Conservation (phyloP, 2,888 invertebrate genomes). For the Blastobasis lacticolella region DNA sequence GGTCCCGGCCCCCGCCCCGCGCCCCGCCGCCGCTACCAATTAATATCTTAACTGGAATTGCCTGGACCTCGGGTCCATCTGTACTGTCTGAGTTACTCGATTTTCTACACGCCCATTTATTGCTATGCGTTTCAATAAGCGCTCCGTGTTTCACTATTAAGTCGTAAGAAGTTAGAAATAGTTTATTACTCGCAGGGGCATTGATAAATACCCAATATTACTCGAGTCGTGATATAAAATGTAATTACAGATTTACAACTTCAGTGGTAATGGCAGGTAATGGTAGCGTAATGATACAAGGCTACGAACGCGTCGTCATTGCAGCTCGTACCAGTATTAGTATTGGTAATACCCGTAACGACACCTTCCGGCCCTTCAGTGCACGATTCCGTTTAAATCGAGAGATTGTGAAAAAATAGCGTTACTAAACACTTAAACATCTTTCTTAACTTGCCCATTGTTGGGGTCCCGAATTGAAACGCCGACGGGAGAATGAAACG, state of each 20-base stretch:
- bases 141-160: constrained; percentile 35
- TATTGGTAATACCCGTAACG: constrained; percentile 63
- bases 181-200: not conserved
- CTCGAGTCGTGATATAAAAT: constrained; percentile 26
- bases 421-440: constrained; percentile 73
- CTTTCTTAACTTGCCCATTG: constrained; percentile 70
- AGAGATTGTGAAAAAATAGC: constrained; percentile 70
- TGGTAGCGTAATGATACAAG: not conserved
- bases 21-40: constrained; percentile 42
- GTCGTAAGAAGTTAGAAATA: constrained; percentile 14
- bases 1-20: constrained; percentile 35
- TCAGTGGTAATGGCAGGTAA: constrained; percentile 4
- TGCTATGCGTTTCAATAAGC: constrained; percentile 41
- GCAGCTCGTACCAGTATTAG: constrained; percentile 46
- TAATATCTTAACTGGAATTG: constrained; percentile 65
- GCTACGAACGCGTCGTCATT: constrained; percentile 17
- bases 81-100: constrained; percentile 33
- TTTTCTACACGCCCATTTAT: constrained; percentile 43
- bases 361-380: constrained; percentile 70
- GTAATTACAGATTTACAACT: constrained; percentile 19
- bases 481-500: constrained; percentile 56
- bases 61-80: constrained; percentile 37
- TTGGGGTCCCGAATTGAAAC: constrained; percentile 61
- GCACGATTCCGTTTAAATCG: constrained; percentile 68
- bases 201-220: not conserved